phyloP scores from a whole-genome alignment of 1,140 invertebrate species.

The Drosophila ananassae region DNA sequence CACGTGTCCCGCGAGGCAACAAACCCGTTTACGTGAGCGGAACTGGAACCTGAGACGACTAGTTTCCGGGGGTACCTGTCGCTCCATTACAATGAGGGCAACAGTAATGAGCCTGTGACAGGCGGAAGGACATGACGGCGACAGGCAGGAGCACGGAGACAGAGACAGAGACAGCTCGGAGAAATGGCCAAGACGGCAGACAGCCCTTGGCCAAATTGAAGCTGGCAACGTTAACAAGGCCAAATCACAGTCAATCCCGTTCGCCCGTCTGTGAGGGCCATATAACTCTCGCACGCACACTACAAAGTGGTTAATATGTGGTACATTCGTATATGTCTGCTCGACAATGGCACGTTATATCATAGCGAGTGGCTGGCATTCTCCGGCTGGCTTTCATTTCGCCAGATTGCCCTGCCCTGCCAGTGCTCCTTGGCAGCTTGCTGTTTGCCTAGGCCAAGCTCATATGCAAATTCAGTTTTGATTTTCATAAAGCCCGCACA shows the following conservation, averaged over 20 bases:
- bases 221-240: constrained; percentile 43
- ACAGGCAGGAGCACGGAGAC: too few relatives aligned
- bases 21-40: not conserved
- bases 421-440: not conserved
- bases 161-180: not conserved
- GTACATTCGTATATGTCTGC: not conserved
- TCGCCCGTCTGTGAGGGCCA: not conserved
- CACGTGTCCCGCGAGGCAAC: not conserved
- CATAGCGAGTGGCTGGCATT: constrained; percentile 5
- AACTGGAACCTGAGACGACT: not conserved
- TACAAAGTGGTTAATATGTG: constrained; percentile 6
- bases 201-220: constrained; percentile 44
- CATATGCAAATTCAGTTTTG: constrained; percentile 64
- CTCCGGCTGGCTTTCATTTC: constrained; percentile 2
- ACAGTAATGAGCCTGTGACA: constrained; percentile 45
- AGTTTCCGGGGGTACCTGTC: constrained; percentile 49
- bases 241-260: constrained; percentile 50
- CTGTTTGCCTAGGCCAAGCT: constrained; percentile 38
- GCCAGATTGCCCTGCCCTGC: not conserved
- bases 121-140: not conserved
- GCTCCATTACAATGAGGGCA: constrained; percentile 49
- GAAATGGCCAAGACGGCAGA: not conserved
- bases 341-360: constrained; percentile 36
- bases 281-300: constrained; percentile 7
- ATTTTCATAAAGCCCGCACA: constrained; percentile 62